Percentiles rank a stretch among this genome's conserved stretches.
phyloP scores from a whole-genome alignment of 2,113 vertebrate species.

The Ictalurus furcatus region DNA sequence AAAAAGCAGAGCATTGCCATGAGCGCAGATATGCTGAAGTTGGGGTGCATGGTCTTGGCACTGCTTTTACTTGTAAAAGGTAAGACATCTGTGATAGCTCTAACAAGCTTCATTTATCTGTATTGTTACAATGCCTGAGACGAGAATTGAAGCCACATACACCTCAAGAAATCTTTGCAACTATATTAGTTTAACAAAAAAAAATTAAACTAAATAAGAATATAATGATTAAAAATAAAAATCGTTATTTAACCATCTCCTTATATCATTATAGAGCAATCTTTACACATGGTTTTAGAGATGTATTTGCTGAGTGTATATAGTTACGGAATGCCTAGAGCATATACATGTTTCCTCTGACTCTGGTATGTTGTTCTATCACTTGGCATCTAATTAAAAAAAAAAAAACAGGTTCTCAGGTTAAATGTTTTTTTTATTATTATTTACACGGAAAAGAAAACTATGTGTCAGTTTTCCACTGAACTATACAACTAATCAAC shows the following conservation, averaged over 20 bases:
- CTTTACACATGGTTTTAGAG: not conserved
- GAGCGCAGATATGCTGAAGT: conserved; percentile 31
- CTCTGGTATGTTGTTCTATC: not conserved
- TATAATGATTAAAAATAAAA: not conserved
- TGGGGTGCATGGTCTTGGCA: not conserved
- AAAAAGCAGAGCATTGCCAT: not conserved
- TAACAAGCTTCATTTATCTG: not conserved
- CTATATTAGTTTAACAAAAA: not conserved
- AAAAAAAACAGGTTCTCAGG: too few species aligned
- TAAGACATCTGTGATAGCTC: not conserved
- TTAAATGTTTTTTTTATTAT: too few species aligned
- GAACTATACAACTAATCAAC: too few species aligned
- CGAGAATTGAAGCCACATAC: not conserved
- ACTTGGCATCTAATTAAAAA: too few species aligned
- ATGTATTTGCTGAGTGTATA: not conserved
- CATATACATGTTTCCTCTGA: not conserved
- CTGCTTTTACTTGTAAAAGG: conserved; percentile 30
- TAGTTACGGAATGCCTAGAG: too few species aligned
- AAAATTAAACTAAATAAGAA: not conserved
- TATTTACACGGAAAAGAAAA: too few species aligned
- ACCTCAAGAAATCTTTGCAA: not conserved
- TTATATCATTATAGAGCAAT: not conserved
- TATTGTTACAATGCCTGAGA: not conserved
- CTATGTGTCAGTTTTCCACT: too few species aligned
- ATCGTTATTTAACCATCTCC: not conserved